Base-by-base conservation (phyloP, 1,140 invertebrate genomes). In the Helicoverpa armigera region DNA sequence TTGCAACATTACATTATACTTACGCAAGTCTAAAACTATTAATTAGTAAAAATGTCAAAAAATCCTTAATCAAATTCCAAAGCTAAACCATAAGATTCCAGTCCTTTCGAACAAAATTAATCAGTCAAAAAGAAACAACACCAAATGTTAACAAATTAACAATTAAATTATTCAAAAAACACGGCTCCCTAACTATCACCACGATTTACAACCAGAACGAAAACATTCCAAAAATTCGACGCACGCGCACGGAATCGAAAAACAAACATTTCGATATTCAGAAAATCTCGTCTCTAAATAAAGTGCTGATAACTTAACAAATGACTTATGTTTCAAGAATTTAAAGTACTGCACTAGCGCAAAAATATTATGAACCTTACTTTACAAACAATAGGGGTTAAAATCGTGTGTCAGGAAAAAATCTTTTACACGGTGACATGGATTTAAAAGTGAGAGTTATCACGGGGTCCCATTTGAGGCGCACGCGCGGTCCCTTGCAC, bases 371-470 rank as follows among this genome's bases (percentile, higher is more conserved):
- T 80, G 9, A 50, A 82, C 53, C 76, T 72, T 83, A 85, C 83
- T 14, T 0, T 0, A 43, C 1, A 0, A 0, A 1, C 2, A 16
- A 85, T 82, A 91, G 75, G 74, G 87, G 79, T 85, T 11, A 72
- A 56, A 84, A 82, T 88, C 11, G 31, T 60, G 73, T 81, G 80
- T 51, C 31, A 12, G 9, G 12, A 31, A 16, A 31, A 13, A 43
- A 53, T 58, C 79, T 63, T 87, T 88, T 88, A 88, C 79, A 70
- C 88, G 88, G 90, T 92, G 92, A 92, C 88, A 92, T 87, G 90
- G 90, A 90, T 90, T 89, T 86, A 90, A 91, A 93, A 94, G 93
- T 94, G 92, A 94, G 93, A 94, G 91, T 94, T 94, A 94, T 94
- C 93, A 93, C 92, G 81, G 91, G 87, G 88, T 85, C 85, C 91